Conservation (phyloP, 2,113 vertebrate genomes). For the Podiceps cristatus region DNA sequence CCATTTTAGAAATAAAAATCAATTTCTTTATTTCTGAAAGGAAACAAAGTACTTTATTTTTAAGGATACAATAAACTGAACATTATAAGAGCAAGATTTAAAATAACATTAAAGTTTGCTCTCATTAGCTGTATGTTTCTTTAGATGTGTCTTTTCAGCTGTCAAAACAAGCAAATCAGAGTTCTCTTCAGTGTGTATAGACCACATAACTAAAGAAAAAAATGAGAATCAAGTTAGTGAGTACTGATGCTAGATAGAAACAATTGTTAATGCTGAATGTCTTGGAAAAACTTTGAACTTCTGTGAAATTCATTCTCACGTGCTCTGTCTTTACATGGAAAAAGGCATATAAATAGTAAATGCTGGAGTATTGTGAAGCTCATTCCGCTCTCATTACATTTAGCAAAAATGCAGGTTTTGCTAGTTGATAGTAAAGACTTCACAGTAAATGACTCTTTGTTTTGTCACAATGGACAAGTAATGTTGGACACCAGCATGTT, state of each 20-base stretch:
- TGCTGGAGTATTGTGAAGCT: neutral
- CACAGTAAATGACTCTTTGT: conserved; percentile 37
- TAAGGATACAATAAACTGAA: neutral
- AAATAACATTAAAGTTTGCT: neutral
- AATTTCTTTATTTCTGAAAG: neutral
- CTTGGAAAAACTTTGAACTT: neutral
- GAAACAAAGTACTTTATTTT: neutral
- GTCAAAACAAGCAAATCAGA: neutral
- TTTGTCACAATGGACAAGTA: conserved; percentile 43
- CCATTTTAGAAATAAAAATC: neutral
- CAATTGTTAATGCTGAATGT: neutral
- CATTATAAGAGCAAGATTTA: neutral
- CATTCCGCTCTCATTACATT: neutral
- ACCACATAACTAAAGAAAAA: neutral
- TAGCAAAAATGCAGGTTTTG: neutral
- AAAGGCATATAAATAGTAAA: conserved; percentile 11
- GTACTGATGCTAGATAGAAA: neutral
- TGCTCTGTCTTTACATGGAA: neutral
- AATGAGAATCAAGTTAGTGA: neutral
- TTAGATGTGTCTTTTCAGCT: neutral
- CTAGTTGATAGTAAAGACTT: neutral
- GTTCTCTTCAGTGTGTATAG: neutral
- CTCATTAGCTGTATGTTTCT: neutral
- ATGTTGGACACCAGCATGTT: neutral
- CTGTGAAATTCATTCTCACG: neutral